These are phyloP conservation scores for Bradynema listronoti DNA, from an alignment of 1,140 invertebrate species.

Conservation along the genomic window DNA sequence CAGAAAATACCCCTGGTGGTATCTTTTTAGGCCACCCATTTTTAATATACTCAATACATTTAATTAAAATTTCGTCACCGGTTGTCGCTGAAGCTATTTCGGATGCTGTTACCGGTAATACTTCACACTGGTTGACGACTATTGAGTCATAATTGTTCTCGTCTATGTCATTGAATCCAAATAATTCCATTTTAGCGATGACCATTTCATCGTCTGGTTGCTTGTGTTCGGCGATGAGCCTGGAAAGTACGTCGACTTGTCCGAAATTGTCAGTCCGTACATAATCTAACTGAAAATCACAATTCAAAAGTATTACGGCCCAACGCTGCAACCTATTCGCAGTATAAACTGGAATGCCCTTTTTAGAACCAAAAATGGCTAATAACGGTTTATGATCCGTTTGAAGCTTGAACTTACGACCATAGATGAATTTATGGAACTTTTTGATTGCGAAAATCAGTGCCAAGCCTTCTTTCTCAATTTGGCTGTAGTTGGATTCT, in stretches of 20 bases:
- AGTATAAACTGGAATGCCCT: slow-evolving; percentile 18
- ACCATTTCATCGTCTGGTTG: slow-evolving; percentile 8
- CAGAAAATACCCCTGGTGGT: too few species aligned
- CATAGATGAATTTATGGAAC: slow-evolving; percentile 18
- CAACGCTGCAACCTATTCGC: slow-evolving; percentile 13
- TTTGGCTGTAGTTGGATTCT: slow-evolving; percentile 61
- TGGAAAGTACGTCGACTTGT: slow-evolving; percentile 15
- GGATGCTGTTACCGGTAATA: not conserved
- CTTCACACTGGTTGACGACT: not conserved
- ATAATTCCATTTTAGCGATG: slow-evolving; percentile 17
- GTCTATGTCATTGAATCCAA: too few species aligned
- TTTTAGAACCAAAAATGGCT: slow-evolving; percentile 20
- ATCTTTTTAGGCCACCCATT: not conserved
- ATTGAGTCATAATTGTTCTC: slow-evolving; percentile 6
- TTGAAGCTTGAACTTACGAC: slow-evolving; percentile 13
- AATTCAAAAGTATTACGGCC: slow-evolving; percentile 15
- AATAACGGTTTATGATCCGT: slow-evolving; percentile 22
- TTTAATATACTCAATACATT: not conserved
- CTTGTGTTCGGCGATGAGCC: slow-evolving; percentile 8
- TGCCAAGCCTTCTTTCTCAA: slow-evolving; percentile 61
- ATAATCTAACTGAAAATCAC: slow-evolving; percentile 15
- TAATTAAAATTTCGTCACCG: not conserved
- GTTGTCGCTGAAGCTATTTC: not conserved
- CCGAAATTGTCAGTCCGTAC: slow-evolving; percentile 12
- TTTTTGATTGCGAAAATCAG: slow-evolving; percentile 18